Conservation (phyloP, 2,113 vertebrate species). For the Felis chaus region DNA sequence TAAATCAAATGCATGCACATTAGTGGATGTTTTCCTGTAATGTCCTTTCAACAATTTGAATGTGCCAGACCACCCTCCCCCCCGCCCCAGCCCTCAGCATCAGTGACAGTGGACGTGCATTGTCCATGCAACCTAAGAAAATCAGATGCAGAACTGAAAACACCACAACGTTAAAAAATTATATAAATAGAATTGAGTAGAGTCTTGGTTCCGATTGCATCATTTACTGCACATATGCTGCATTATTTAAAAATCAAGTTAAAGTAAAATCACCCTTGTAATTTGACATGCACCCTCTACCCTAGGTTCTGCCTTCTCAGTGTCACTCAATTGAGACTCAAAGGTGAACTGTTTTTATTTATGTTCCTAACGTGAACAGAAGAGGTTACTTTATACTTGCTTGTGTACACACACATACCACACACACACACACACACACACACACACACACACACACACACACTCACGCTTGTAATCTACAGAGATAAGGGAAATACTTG, state of each 20-base stretch:
- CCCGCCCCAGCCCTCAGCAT: background rate
- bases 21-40: background rate
- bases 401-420: background rate
- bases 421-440: too few species aligned
- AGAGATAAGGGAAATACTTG: background rate
- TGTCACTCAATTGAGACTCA: background rate
- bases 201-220: background rate
- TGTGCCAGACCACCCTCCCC: background rate
- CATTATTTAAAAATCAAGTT: background rate
- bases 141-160: background rate
- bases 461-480: background rate
- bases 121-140: background rate
- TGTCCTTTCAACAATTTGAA: background rate
- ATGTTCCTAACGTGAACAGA: background rate
- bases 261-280: background rate
- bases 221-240: too few species aligned
- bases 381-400: background rate
- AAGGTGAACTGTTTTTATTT: background rate
- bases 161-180: background rate
- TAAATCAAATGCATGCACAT: background rate
- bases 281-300: background rate
- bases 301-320: background rate
- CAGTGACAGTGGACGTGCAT: fast-evolving
- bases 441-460: background rate
- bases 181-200: background rate